Evolutionary conservation across 1,140 invertebrate species (phyloP).

Genomic region (Drosophila dunni): DNA sequence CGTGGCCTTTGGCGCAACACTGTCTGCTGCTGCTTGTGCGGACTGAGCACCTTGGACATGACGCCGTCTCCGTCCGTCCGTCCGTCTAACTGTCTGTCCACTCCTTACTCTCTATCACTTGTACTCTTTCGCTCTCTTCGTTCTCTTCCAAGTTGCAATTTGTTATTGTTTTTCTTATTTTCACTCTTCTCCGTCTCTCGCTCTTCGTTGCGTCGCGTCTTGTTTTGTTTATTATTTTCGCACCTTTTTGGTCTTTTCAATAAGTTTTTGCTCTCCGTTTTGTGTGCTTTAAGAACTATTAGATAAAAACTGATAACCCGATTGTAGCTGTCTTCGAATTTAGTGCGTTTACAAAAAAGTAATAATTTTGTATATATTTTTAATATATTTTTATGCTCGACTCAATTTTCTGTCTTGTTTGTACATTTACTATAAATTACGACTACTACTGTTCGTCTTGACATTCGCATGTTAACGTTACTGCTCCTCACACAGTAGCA

Average conservation of each 20-base stretch:
- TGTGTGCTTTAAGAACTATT: slow-evolving; percentile 3
- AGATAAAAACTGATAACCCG: slow-evolving; percentile 15
- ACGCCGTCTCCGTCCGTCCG: background rate
- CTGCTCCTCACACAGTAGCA: slow-evolving; percentile 11
- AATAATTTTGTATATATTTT: slow-evolving; percentile 10
- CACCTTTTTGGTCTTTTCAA: slow-evolving; percentile 6
- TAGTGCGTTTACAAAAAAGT: slow-evolving; percentile 22
- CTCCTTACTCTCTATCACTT: background rate
- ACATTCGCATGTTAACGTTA: slow-evolving; percentile 25
- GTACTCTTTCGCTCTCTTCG: background rate
- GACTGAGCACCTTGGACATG: slow-evolving; percentile 67
- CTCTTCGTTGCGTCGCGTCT: slow-evolving; percentile 1
- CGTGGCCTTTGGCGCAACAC: slow-evolving; percentile 24
- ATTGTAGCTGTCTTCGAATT: slow-evolving; percentile 20
- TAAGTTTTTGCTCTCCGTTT: slow-evolving; percentile 1
- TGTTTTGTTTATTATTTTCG: slow-evolving; percentile 25
- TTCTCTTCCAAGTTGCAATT: background rate
- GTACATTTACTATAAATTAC: slow-evolving; percentile 32
- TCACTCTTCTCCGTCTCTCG: background rate
- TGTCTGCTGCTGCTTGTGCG: slow-evolving; percentile 48
- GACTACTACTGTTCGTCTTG: slow-evolving; percentile 26
- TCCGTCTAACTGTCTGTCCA: background rate
- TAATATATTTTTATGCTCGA: slow-evolving; percentile 36
- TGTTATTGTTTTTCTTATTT: background rate
- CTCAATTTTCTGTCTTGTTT: slow-evolving; percentile 40